Conservation (phyloP, 1,140 invertebrate species). For the Gyrodactylus bullatarudis region DNA sequence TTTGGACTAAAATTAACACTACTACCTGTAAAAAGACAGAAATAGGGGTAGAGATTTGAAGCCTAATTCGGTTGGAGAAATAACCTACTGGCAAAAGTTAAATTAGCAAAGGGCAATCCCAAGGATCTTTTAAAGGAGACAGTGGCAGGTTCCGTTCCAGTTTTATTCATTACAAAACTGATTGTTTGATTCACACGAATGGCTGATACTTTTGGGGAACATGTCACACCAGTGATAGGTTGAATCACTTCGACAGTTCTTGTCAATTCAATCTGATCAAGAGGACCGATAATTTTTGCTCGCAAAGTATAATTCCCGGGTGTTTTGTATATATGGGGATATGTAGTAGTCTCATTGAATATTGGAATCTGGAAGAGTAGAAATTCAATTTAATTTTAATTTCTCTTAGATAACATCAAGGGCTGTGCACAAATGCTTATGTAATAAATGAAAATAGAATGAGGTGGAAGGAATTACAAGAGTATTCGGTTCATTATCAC, state of each 20-base stretch:
- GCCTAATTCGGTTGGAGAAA: too few relatives aligned
- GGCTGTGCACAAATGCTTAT: background rate
- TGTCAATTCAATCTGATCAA: background rate
- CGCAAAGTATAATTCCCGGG: background rate
- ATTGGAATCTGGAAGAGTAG: background rate
- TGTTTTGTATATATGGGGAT: background rate
- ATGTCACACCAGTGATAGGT: background rate
- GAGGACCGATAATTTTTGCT: background rate
- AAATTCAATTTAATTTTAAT: background rate
- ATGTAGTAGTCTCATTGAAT: background rate
- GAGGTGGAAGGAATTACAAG: background rate
- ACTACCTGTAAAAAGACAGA: too few relatives aligned
- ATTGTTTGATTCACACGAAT: background rate
- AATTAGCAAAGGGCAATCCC: too few relatives aligned
- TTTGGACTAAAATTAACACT: too few relatives aligned
- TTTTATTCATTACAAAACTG: background rate
- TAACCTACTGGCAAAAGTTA: too few relatives aligned
- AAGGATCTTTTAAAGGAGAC: too few relatives aligned
- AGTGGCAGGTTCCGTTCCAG: too few relatives aligned
- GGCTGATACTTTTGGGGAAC: background rate
- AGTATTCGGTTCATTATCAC: background rate
- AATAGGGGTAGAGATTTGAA: too few relatives aligned
- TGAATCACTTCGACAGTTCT: background rate
- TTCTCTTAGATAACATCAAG: background rate
- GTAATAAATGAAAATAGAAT: background rate